Conservation (phyloP, 1,140 invertebrate genomes). For the Drosophila simulans region DNA sequence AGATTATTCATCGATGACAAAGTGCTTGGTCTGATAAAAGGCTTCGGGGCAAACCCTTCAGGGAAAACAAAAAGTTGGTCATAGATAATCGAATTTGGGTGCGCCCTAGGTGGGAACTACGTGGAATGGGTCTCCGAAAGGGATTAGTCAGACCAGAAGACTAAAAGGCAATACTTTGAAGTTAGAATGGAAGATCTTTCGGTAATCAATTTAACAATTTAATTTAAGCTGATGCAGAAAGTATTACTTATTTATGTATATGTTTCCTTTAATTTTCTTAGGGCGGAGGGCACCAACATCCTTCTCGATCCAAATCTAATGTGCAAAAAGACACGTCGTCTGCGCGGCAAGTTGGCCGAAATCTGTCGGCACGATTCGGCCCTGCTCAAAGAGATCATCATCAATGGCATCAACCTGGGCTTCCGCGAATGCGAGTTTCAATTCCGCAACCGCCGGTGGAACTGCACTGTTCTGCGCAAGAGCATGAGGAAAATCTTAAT, state of each 20-base stretch:
- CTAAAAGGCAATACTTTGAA: not conserved
- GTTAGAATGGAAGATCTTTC: no score
- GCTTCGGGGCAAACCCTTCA: conserved; percentile 32
- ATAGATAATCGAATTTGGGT: conserved; percentile 28
- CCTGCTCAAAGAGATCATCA: conserved; percentile 90
- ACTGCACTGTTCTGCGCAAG: conserved; percentile 91
- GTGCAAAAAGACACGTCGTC: conserved; percentile 91
- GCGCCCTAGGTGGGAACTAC: conserved; percentile 3
- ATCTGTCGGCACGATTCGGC: conserved; percentile 89
- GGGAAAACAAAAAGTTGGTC: conserved; percentile 25
- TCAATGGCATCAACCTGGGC: conserved; percentile 90
- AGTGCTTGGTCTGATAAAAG: conserved; percentile 25
- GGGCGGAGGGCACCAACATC: conserved; percentile 92
- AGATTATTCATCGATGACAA: conserved; percentile 52
- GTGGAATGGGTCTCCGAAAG: not conserved
- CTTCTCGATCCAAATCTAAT: conserved; percentile 94
- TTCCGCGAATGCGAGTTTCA: conserved; percentile 94
- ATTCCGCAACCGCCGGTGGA: conserved; percentile 93
- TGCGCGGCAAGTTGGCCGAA: conserved; percentile 90
- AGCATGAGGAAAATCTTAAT: conserved; percentile 93
- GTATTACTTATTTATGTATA: no score
- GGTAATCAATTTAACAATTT: no score
- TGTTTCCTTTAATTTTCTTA: conserved; percentile 68
- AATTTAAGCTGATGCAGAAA: not conserved
- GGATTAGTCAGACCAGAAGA: conserved; percentile 12